These are phyloP conservation scores for Tuta absoluta DNA, from an alignment of 2,888 invertebrate genomes.

Conservation along the genomic window DNA sequence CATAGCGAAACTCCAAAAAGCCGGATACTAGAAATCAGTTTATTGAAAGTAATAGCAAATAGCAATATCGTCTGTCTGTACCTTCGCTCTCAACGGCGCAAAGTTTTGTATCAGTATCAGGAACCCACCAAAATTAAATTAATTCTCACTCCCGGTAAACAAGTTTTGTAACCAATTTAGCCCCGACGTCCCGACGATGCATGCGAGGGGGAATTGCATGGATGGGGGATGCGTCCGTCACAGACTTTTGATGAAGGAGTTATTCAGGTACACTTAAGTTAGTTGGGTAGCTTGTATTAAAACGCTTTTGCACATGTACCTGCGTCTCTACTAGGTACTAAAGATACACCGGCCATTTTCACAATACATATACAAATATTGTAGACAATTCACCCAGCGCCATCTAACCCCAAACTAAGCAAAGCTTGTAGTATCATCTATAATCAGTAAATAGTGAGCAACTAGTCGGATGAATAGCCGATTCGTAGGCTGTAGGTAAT, in stretches of 20 bases:
- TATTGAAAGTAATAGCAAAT: too few relatives aligned
- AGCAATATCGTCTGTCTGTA: background rate
- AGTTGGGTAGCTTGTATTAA: background rate
- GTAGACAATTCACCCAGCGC: too few relatives aligned
- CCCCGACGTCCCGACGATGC: background rate
- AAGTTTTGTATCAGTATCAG: background rate
- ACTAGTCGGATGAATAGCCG: too few relatives aligned
- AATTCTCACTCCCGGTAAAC: constrained; percentile 3
- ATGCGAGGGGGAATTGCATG: background rate
- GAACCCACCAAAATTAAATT: background rate
- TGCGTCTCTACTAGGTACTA: too few relatives aligned
- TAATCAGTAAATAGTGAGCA: too few relatives aligned
- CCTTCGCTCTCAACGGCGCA: background rate
- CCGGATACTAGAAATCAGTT: too few relatives aligned
- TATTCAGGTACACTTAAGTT: background rate
- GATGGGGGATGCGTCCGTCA: background rate
- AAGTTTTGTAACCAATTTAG: constrained; percentile 3
- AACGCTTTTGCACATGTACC: background rate
- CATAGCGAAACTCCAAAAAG: too few relatives aligned
- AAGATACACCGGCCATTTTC: too few relatives aligned
- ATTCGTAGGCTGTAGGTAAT: too few relatives aligned
- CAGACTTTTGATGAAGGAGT: background rate
- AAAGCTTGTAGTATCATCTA: too few relatives aligned
- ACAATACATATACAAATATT: too few relatives aligned
- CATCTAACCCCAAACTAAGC: too few relatives aligned